Conservation (phyloP, 2,113 vertebrate genomes). For the Mus pahari region DNA sequence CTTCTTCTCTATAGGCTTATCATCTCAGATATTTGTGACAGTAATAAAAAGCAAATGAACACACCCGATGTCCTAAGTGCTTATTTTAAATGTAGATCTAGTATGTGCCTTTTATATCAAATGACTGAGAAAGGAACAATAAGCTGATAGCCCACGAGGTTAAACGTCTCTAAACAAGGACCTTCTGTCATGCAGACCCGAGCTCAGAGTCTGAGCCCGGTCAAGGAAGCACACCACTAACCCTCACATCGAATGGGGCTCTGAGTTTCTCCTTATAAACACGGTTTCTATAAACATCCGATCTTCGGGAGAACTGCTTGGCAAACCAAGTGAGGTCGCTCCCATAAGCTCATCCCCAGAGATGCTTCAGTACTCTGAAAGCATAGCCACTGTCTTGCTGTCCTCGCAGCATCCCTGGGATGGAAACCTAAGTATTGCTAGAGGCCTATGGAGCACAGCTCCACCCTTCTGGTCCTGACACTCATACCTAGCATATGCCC, state of each 20-base stretch:
- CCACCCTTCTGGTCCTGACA: not conserved
- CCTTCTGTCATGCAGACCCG: not conserved
- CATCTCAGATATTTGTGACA: not conserved
- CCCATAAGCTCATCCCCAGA: not conserved
- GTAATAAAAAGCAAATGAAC: not conserved
- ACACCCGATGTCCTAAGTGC: not conserved
- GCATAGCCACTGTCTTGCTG: not conserved
- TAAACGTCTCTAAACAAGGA: constrained; percentile 21
- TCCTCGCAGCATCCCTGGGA: not conserved
- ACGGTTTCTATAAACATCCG: not conserved
- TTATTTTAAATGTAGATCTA: not conserved
- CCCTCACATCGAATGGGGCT: not conserved
- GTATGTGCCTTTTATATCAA: not conserved
- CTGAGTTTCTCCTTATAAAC: constrained; percentile 4
- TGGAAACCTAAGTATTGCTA: not conserved
- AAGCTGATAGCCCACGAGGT: not conserved
- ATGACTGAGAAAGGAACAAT: not conserved
- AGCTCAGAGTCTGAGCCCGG: not conserved
- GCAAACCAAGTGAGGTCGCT: not conserved
- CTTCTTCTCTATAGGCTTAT: not conserved
- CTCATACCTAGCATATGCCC: not conserved
- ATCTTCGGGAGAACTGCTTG: not conserved
- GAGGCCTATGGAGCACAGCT: not conserved
- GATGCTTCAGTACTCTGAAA: not conserved
- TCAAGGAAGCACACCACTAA: not conserved